Conservation (phyloP, 37 sponge, comb jelly and placozoan species). For the Ianthella basta region DNA sequence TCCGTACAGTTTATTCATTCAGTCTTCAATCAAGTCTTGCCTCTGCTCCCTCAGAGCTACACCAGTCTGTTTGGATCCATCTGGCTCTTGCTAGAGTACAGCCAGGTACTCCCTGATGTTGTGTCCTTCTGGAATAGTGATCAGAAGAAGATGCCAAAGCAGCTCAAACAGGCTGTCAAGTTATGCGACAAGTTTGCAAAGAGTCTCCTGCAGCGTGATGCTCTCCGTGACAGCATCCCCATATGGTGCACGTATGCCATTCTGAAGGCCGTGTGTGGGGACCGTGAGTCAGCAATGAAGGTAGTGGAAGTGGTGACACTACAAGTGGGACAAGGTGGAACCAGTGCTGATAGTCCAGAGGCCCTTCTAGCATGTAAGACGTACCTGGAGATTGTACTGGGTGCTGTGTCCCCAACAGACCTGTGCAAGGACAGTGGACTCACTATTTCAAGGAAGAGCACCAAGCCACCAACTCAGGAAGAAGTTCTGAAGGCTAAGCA, state of each 20-base stretch:
- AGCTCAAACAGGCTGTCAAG: constrained; percentile 14
- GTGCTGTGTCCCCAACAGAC: background rate
- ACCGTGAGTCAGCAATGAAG: constrained; percentile 41
- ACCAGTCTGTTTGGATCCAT: constrained; percentile 37
- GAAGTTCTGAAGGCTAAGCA: constrained; percentile 27
- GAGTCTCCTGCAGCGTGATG: constrained; percentile 44
- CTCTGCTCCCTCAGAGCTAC: constrained; percentile 19
- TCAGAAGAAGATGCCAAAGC: constrained; percentile 7
- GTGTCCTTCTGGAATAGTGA: background rate
- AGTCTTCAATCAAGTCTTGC: constrained; percentile 59
- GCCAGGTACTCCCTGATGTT: background rate
- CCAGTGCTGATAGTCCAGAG: background rate
- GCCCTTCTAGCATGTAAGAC: background rate
- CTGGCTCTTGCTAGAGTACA: constrained; percentile 51
- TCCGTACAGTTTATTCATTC: constrained; percentile 37
- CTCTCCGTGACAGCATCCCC: constrained; percentile 50
- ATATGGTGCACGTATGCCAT: constrained; percentile 71
- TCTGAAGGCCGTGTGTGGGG: constrained; percentile 50
- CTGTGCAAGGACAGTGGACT: background rate
- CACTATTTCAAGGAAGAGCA: background rate
- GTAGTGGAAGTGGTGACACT: constrained; percentile 18
- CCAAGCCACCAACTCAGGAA: background rate
- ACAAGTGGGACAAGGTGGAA: background rate
- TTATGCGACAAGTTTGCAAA: constrained; percentile 55
- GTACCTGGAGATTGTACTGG: background rate